These are phyloP conservation scores for Magallana gigas DNA, from an alignment of 1,140 invertebrate species.

Conservation along the genomic window DNA sequence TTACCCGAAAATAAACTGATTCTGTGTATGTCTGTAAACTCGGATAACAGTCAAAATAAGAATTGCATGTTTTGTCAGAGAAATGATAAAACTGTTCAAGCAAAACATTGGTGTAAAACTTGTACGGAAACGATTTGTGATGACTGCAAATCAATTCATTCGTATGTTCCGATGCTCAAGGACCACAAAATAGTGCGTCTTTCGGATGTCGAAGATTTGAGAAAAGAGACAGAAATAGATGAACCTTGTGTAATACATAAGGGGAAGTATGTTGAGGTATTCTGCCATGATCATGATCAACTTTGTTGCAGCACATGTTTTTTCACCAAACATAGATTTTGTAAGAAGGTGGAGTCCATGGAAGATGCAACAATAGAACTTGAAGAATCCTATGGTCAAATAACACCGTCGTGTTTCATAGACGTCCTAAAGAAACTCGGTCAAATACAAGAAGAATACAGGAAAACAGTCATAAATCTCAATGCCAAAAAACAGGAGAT, in stretches of 20 bases:
- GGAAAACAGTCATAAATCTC: background rate
- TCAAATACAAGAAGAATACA: background rate
- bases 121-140: slow-evolving; percentile 18
- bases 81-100: background rate
- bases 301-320: slow-evolving; percentile 34
- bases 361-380: background rate
- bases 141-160: background rate
- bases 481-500: background rate
- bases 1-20: slow-evolving; percentile 27
- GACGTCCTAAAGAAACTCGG: background rate
- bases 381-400: background rate
- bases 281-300: background rate
- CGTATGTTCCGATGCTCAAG: background rate
- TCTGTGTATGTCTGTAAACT: background rate
- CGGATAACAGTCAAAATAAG: background rate
- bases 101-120: slow-evolving; percentile 13
- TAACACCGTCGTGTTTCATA: background rate
- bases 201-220: background rate
- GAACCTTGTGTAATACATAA: background rate
- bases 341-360: background rate
- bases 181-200: background rate
- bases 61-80: background rate
- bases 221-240: background rate
- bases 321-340: background rate
- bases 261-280: background rate